Evolutionary conservation across 2,888 invertebrate species (phyloP), one percentile per base, ranked within the genome.

Genomic region (Encarsia formosa): DNA sequence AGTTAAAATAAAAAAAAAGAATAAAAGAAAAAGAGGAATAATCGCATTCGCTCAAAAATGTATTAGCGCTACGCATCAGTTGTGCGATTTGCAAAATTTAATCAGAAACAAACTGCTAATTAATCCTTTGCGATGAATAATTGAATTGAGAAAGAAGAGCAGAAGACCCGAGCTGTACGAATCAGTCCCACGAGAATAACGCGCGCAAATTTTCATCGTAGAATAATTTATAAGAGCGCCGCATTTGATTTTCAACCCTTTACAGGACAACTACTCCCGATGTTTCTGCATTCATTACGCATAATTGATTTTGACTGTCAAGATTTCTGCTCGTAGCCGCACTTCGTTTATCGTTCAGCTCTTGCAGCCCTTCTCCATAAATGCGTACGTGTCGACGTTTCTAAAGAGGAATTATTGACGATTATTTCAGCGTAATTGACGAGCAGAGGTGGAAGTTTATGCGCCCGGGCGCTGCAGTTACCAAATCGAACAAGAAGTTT

Each of bases 261-360:
- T 48, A 19, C 41, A 26, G 37, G 8, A 29, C 29, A 13, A 13
- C 57, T 61, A 61, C 63, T 63, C 65, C 64, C 32, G 32, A 63
- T 68, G 64, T 64, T n/a, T n/a, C n/a, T 63, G 65, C 64, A 68
- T 70, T 70, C 67, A 69, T 70, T 64, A 64, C 59, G 60, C 61
- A 60, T 67, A 68, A 70, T 69, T 70, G 67, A 69, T 70, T 70
- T 70, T 59, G 26, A 26, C 54, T 58, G 54, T 49, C 49, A 53
- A 61, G 60, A 66, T 69, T 66, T 67, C 66, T 67, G 67, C 68
- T 65, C 52, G 29, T 31, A 16, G n/a, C 8, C 23, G 26, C 22
- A 46, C 31, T 47, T 46, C 26, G 45, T 46, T 46, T 29, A 46
- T 34, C 39, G 31, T 31, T 40, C n/a, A 11, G 16, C 34, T 20